Evolutionary conservation across 2,888 invertebrate genomes (phyloP), one percentile per base, ranked within the genome.

Genomic region (Drosophila ustulata): DNA sequence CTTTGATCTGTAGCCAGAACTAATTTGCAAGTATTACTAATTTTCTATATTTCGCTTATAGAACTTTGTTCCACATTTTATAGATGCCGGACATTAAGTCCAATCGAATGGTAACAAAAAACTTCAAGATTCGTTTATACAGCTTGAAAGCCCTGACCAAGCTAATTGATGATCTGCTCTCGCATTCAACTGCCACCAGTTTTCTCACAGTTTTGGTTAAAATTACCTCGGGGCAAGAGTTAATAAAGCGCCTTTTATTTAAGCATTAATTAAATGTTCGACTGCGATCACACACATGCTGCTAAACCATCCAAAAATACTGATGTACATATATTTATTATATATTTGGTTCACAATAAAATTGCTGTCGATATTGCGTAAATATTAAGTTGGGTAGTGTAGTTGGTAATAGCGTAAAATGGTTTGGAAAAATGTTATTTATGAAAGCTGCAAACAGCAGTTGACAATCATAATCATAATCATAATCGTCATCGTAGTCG

Each of bases 361-460:
- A n/a, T 11, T 9, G 34, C 11, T 34, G 2, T 9, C n/a, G 0
- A 3, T 11, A n/a, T 34, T 34, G 4, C 18, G 1, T 1, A 18
- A 18, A n/a, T 37, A 1, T 7, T n/a, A 25, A 26, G 25, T 25
- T 51, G 4, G n/a, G 23, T 37, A 56, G 50, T 43, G 13, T 49
- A 13, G 34, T 63, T 49, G 34, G 39, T 62, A 18, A n/a, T 25
- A 70, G 53, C 65, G 65, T 64, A 56, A 64, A 65, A 73, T 65
- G 71, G 62, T 67, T 55, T 55, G 55, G 63, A 61, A 52, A 59
- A 46, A 8, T 1, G 37, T 71, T 74, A 79, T 78, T 80, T 80
- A 79, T 80, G 75, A 80, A 80, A 68, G 67, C 71, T 52, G 64
- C 75, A 80, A 67, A 78, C 64, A 58, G 72, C 83, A 86, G 76